phyloP scores from a whole-genome alignment of 2,797 vertebrate genomes.

The Pelobates cultripes region DNA sequence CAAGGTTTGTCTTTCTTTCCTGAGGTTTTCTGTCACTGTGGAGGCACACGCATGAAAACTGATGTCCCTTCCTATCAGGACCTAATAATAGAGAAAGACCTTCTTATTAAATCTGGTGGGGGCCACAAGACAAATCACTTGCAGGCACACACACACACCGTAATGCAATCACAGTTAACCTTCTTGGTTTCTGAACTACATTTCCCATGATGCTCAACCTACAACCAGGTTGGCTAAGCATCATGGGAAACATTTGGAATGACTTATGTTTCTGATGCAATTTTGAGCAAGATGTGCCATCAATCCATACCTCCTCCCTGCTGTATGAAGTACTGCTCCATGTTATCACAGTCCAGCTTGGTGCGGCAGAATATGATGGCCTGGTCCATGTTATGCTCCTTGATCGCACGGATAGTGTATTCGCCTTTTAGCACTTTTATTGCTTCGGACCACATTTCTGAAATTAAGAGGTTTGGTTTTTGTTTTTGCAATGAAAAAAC shows the following conservation, averaged over 20 bases:
- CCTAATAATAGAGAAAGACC: slow-evolving; percentile 70
- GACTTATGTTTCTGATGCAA: no score
- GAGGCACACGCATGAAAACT: slow-evolving; percentile 95
- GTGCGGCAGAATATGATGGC: slow-evolving; percentile 98
- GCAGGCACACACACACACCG: not conserved
- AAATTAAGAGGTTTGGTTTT: not conserved
- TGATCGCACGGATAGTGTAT: slow-evolving; percentile 88
- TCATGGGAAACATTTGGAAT: no score
- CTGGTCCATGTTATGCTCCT: slow-evolving; percentile 99
- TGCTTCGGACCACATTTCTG: slow-evolving; percentile 98
- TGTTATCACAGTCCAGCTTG: slow-evolving; percentile 98
- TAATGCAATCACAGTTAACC: no score
- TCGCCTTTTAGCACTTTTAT: slow-evolving; percentile 97
- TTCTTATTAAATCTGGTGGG: no score
- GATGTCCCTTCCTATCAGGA: slow-evolving; percentile 90
- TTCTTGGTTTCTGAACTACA: no score
- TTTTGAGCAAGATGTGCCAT: no score
- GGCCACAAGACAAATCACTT: no score
- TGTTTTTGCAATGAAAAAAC: not conserved
- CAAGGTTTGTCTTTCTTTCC: slow-evolving; percentile 94
- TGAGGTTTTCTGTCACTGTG: slow-evolving; percentile 96
- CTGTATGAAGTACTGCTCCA: slow-evolving; percentile 94
- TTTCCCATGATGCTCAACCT: no score
- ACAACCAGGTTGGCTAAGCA: no score
- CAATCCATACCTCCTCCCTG: slow-evolving; percentile 87